phyloP scores from a whole-genome alignment of 2,888 invertebrate species.

The Lumbricus terrestris region DNA sequence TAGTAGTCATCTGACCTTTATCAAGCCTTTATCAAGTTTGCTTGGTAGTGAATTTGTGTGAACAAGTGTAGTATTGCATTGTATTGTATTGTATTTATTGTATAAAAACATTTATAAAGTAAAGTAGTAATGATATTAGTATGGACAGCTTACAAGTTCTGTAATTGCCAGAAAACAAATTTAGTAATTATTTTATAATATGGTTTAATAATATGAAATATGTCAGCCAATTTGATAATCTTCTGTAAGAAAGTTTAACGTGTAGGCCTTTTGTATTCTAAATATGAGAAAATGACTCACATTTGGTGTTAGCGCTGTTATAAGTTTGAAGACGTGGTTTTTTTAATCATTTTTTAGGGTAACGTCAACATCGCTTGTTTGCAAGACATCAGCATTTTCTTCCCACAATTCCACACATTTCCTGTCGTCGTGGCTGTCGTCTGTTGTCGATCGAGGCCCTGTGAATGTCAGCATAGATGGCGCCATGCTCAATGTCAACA shows the following conservation, averaged over 20 bases:
- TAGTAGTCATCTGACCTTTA: background rate
- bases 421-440: background rate
- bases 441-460: background rate
- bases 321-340: background rate
- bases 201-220: background rate
- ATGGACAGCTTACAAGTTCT: background rate
- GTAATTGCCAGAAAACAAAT: background rate
- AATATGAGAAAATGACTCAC: background rate
- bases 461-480: slow-evolving; percentile 17
- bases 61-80: background rate
- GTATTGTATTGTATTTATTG: too few relatives aligned
- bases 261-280: background rate
- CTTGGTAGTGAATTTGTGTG: background rate
- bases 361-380: slow-evolving; percentile 4
- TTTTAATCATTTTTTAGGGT: slow-evolving; percentile 3
- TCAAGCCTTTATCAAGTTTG: background rate
- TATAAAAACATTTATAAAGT: too few relatives aligned
- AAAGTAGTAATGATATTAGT: too few relatives aligned
- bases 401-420: slow-evolving; percentile 6
- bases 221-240: background rate
- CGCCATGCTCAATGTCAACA: background rate
- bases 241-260: background rate
- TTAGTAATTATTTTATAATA: background rate
- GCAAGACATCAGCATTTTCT: background rate
- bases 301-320: background rate